These are phyloP conservation scores for Hypena proboscidalis DNA, from an alignment of 2,888 invertebrate species.

Conservation along the genomic window DNA sequence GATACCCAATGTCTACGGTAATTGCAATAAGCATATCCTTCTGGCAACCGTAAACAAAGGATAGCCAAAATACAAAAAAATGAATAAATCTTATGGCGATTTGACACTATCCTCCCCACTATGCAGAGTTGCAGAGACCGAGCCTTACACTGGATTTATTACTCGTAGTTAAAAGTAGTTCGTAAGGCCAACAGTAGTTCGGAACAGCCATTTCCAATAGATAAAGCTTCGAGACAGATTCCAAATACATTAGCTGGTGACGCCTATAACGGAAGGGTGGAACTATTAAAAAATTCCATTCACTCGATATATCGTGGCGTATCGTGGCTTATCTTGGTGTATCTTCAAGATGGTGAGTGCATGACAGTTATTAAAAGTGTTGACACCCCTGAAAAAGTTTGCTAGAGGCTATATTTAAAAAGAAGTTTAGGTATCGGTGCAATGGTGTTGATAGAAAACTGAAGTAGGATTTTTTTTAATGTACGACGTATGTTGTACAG, in stretches of 20 bases:
- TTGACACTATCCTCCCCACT: constrained; percentile 55
- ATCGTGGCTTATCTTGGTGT: too few species aligned
- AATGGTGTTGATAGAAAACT: constrained; percentile 15
- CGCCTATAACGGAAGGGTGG: constrained; percentile 56
- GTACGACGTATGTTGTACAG: too few species aligned
- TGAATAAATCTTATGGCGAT: constrained; percentile 35
- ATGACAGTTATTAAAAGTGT: constrained; percentile 73
- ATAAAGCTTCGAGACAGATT: constrained; percentile 81
- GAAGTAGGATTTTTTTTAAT: neutral
- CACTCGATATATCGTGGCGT: constrained; percentile 57
- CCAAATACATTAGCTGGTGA: constrained; percentile 81
- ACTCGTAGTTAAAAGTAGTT: constrained; percentile 82
- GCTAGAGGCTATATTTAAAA: constrained; percentile 39
- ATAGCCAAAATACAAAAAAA: constrained; percentile 9
- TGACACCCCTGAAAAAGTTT: constrained; percentile 41
- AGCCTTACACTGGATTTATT: constrained; percentile 79
- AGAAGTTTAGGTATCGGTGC: constrained; percentile 36
- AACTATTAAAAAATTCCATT: constrained; percentile 82
- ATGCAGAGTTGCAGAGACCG: constrained; percentile 71
- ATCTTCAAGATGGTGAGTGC: constrained; percentile 58
- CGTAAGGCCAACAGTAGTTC: constrained; percentile 77
- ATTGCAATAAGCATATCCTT: too few species aligned
- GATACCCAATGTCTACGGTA: too few species aligned
- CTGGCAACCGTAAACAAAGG: constrained; percentile 13
- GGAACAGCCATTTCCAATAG: constrained; percentile 83